phyloP scores from a whole-genome alignment of 2,113 vertebrate genomes.

The Bubo scandiacus region DNA sequence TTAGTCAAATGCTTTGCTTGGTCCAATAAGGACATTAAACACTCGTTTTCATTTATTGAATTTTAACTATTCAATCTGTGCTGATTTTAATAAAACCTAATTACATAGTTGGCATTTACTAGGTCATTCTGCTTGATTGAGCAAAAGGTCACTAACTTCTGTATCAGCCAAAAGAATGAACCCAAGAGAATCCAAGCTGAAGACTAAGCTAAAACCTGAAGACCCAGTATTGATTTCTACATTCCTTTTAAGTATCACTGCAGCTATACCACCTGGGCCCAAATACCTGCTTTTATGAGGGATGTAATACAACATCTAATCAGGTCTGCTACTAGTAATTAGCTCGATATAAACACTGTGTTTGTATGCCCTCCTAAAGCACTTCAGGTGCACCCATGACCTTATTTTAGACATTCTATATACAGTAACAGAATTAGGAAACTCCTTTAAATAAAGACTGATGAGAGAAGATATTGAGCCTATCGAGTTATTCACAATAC shows the following conservation, averaged over 20 bases:
- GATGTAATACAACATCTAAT: not conserved
- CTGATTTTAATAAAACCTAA: not conserved
- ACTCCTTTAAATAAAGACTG: not conserved
- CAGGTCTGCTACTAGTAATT: not conserved
- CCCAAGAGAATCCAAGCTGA: not conserved
- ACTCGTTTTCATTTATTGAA: not conserved
- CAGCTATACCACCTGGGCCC: not conserved
- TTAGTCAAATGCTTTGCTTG: not conserved
- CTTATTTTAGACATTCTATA: not conserved
- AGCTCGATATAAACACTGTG: not conserved
- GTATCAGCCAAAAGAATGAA: not conserved
- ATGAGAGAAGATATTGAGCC: not conserved
- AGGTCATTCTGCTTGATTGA: not conserved
- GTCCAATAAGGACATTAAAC: not conserved
- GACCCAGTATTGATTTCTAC: not conserved
- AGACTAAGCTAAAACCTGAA: not conserved
- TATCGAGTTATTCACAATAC: not conserved
- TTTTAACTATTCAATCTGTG: not conserved
- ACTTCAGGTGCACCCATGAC: not conserved
- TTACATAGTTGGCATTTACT: not conserved
- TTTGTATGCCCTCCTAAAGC: not conserved
- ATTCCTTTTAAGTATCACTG: not conserved
- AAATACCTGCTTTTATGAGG: not conserved
- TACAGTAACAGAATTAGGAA: not conserved
- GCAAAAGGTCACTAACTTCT: not conserved